Evolutionary conservation across 2,113 vertebrate species (phyloP), one percentile per base, ranked within the genome.

Genomic region (Chaetorhynchus papuensis): DNA sequence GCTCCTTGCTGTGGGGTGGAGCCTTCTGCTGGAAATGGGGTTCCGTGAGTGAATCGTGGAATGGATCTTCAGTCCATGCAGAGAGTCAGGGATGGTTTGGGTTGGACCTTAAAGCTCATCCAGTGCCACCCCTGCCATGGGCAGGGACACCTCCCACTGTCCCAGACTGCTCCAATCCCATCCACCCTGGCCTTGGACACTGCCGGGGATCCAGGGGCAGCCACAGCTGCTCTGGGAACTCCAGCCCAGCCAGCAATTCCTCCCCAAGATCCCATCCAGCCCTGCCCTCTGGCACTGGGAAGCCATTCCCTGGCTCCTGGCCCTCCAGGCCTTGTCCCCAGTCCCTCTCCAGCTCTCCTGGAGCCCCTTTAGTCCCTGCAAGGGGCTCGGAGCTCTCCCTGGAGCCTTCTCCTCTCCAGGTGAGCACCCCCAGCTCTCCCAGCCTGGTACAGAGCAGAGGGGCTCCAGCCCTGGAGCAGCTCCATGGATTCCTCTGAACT

Each of bases 61-160:
- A 15, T 11, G 3, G 4, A 3, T 41, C 18, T 23, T 54, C 37
- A 16, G 41, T 11, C 15, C 6, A 3, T 27, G 23, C 26, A 54
- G 9, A 7, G 3, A n/a, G 3, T 26, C 47, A 9, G 26, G 41
- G 7, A 4, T 28, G 31, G 15, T 2, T 47, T 47, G 63, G n/a
- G 41, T 26, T 2, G 87, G 54, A 41, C 5, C 1, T 54, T 9
- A 0, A 1, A 30, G n/a, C 0, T 7, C 39, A 9, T 2, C 19
- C 39, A 28, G 9, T 5, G 2, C 7, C 10, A 42, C 13, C 24
- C 21, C 31, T 7, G 10, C 47, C 57, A 39, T 2, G 3, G 39
- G 27, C 69, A 74, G 49, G 41, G 59, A 33, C 54, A 19, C 53
- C 27, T 77, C 0, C 37, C 45, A 21, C 17, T 8, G 0, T 3